Percentiles rank a stretch among this genome's conserved stretches.
These are phyloP conservation scores for Lepidonotus clava DNA, from an alignment of 2,888 invertebrate genomes.

Conservation along the genomic window DNA sequence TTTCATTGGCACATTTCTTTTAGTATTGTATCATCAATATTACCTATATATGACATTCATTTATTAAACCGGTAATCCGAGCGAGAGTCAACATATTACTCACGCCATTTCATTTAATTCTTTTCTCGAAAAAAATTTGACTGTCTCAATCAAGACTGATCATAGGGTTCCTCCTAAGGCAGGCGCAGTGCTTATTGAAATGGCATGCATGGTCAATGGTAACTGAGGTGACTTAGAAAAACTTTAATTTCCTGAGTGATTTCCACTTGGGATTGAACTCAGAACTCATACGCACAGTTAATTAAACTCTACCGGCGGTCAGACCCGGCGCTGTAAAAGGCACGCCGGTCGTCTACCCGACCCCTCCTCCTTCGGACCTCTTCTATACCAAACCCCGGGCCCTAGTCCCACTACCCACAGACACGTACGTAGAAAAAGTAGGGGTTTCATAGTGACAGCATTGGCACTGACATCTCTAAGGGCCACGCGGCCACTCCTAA, in stretches of 20 bases:
- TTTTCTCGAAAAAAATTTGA: too few species aligned
- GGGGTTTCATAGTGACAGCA: neutral
- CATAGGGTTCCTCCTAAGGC: too few species aligned
- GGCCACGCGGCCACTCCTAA: too few species aligned
- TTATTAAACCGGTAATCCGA: too few species aligned
- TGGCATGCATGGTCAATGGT: constrained; percentile 28
- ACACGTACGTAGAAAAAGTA: neutral
- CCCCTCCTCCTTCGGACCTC: constrained; percentile 17
- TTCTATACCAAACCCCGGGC: neutral
- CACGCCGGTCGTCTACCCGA: neutral
- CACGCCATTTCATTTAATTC: too few species aligned
- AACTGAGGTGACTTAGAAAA: neutral
- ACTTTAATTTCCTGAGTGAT: constrained; percentile 42
- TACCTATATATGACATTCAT: too few species aligned
- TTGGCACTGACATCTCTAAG: constrained; percentile 14
- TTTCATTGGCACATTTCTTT: constrained; percentile 19
- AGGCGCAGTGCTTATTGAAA: neutral
- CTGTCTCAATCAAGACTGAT: too few species aligned
- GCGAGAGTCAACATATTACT: too few species aligned
- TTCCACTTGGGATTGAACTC: constrained; percentile 51
- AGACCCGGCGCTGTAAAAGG: neutral
- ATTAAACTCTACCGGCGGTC: neutral
- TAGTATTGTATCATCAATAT: too few species aligned
- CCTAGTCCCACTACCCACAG: neutral
- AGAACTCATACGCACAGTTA: constrained; percentile 8